Base-by-base conservation (phyloP, 2,888 invertebrate genomes). In the Gryllus longicercus region DNA sequence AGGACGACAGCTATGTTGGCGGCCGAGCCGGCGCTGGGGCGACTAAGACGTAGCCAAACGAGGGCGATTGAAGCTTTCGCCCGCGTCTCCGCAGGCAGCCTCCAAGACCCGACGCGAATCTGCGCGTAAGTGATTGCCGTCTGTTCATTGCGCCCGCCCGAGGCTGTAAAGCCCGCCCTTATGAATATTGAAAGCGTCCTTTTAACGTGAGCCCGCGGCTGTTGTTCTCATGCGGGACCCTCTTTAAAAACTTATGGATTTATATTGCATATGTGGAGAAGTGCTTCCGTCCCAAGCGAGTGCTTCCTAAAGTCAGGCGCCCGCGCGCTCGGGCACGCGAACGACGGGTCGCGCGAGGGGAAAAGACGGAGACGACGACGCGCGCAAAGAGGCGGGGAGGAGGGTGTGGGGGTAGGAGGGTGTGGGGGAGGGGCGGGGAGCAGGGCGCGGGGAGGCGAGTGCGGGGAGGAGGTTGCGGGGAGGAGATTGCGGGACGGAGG, bases 251-350 rank as follows among this genome's bases (percentile, higher is more conserved):
- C 80, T 78, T 81, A 80, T 80, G 81, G 80, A 82, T 81, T 81
- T 80, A 81, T 82, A 81, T 81, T 82, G 81, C 82, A 82, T 82
- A 76, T 76, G 82, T 82, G 81, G 79, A 80, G 81, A 79, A 81
- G 75, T 77, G 77, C 78, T 75, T 78, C 49, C 63, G 23, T 79
- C 81, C 81, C 81, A 11, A 51, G 81, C 75, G 81, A 80, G 79
- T 81, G 79, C 79, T 82, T 82, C 80, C 75, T 80, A 78, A 80
- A 81, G 63, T 77, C 63, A n/a, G 16, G 63, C 14, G 63, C 63
- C 16, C n/a, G n/a, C 21, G 25, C 76, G 49, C n/a, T 18, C n/a
- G 63, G 49, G 63, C 49, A 21, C n/a, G 23, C 11, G 25, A 10
- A 18, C 12, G 51, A 50, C n/a, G 51, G 78, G 12, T n/a, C 11